Percentiles rank a stretch among this genome's conserved stretches.
Evolutionary conservation across 1,140 invertebrate genomes (phyloP).

Genomic region (Hylaeus anthracinus): DNA sequence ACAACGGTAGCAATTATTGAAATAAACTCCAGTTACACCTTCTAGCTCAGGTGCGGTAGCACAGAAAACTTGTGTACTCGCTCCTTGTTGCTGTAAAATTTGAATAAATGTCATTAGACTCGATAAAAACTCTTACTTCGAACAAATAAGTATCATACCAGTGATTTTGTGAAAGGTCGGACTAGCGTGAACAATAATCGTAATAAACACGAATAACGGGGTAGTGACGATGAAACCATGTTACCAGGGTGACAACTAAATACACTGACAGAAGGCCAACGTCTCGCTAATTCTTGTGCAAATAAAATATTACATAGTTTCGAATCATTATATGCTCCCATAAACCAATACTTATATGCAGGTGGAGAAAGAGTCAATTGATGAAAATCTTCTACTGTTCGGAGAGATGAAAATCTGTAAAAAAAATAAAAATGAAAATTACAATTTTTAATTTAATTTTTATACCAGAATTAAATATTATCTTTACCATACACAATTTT

Average conservation of each 20-base stretch:
- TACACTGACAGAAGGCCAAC: slow-evolving; percentile 87
- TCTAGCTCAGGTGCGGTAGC: slow-evolving; percentile 91
- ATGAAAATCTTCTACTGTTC: slow-evolving; percentile 85
- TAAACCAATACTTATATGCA: slow-evolving; percentile 86
- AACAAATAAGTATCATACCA: slow-evolving; percentile 83
- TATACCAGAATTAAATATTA: not conserved
- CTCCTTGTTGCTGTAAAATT: slow-evolving; percentile 93
- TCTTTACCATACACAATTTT: slow-evolving; percentile 13
- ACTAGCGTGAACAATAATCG: slow-evolving; percentile 89
- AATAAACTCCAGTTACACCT: slow-evolving; percentile 92
- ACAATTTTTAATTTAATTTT: slow-evolving; percentile 6
- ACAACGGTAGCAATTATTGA: slow-evolving; percentile 95
- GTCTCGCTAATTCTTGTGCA: slow-evolving; percentile 88
- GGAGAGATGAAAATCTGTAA: slow-evolving; percentile 79
- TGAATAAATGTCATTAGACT: slow-evolving; percentile 9
- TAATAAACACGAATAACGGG: slow-evolving; percentile 93
- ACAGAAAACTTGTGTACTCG: slow-evolving; percentile 93
- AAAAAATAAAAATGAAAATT: slow-evolving; percentile 28
- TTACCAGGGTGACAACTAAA: slow-evolving; percentile 96
- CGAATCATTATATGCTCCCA: slow-evolving; percentile 94
- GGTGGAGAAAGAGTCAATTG: slow-evolving; percentile 80
- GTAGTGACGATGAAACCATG: slow-evolving; percentile 89
- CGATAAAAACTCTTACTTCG: not conserved
- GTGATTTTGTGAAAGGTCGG: slow-evolving; percentile 96
- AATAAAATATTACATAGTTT: slow-evolving; percentile 95